These are phyloP conservation scores for Phocides pigmalion DNA, from an alignment of 1,140 invertebrate genomes.

Conservation along the genomic window DNA sequence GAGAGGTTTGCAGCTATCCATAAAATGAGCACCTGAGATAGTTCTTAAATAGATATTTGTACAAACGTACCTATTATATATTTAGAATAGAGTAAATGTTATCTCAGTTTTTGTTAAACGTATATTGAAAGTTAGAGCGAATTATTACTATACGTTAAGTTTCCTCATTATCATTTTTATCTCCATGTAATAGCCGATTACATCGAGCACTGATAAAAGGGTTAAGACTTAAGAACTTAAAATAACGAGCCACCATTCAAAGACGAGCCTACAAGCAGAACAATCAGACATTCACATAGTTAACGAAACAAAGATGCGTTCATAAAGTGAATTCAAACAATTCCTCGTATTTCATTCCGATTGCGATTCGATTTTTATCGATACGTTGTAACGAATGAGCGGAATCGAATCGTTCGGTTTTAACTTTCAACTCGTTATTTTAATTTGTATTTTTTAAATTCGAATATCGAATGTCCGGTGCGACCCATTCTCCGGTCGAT, in stretches of 20 bases:
- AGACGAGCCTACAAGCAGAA: constrained; percentile 10
- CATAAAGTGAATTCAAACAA: constrained; percentile 33
- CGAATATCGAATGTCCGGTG: constrained; percentile 31
- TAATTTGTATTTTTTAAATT: constrained; percentile 36
- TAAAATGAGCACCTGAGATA: no score
- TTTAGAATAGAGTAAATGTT: no score
- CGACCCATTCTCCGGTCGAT: constrained; percentile 30
- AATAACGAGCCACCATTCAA: constrained; percentile 10
- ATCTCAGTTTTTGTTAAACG: no score
- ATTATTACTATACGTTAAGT: no score
- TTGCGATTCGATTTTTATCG: constrained; percentile 32
- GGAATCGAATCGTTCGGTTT: constrained; percentile 30
- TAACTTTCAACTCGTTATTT: constrained; percentile 28
- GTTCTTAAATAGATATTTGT: no score
- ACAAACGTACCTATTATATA: no score
- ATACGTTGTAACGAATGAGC: constrained; percentile 27
- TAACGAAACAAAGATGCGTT: constrained; percentile 28
- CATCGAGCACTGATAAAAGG: no score
- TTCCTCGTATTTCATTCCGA: constrained; percentile 35
- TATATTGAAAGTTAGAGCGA: no score
- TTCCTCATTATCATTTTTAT: no score
- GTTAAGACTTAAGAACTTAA: no score
- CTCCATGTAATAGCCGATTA: no score
- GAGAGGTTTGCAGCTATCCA: no score
- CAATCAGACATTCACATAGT: constrained; percentile 23